Evolutionary conservation across 2,113 vertebrate species (phyloP), one percentile per base, ranked within the genome.

Genomic region (Cyrtonyx montezumae): DNA sequence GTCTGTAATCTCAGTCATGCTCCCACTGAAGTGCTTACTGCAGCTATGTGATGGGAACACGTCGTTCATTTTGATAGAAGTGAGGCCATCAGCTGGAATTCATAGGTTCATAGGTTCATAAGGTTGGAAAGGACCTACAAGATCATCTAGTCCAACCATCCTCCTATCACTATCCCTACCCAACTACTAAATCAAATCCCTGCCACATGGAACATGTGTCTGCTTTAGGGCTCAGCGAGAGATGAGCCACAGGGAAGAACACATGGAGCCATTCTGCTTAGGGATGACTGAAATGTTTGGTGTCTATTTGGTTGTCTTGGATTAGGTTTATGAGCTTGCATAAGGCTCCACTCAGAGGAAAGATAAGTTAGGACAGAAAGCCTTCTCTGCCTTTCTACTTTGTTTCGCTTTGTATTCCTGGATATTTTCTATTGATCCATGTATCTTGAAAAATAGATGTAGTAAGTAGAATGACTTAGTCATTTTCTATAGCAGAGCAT

Each of bases 221-320:
- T 55, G 36, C 36, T 84, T 51, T 61, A 45, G 28, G 32, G 18
- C 76, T 62, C 6, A 20, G 32, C 34, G 40, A 37, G 88, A 66
- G 58, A 32, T 40, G 46, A 73, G 42, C 23, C 4, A 2, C 36
- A 28, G 58, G 3, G 32, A 51, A 34, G 62, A 42, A 36, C 34
- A 40, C 9, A 0, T 8, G 46, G 42, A 73, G 40, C 46, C 77
- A 17, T 58, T 62, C 65, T 36, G 53, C 37, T 30, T 53, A 6
- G 59, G 49, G 63, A 3, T 7, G 43, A 25, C 42, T 37, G 80
- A 89, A 37, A 22, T 17, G 36, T 49, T 86, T 81, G 22, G 17
- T 53, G 61, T 71, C 21, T 28, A 0, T 73, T 59, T 3, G 2
- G 6, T 63, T 0, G 0, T 48, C 40, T 45, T 6, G 1, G 30